Conservation (phyloP, 1,140 invertebrate genomes). For the Zaprionus vittiger region DNA sequence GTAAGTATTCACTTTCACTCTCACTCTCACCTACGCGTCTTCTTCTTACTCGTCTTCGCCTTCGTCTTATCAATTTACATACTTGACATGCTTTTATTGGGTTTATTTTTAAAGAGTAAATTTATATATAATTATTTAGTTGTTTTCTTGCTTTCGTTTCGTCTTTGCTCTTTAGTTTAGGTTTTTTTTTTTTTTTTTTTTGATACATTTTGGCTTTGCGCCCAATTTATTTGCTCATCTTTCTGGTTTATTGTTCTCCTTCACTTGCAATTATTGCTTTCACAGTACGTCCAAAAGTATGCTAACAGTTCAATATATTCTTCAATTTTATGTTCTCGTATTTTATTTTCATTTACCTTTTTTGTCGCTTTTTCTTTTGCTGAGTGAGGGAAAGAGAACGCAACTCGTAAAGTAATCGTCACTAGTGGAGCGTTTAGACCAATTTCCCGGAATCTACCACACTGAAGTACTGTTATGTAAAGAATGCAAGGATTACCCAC, state of each 20-base stretch:
- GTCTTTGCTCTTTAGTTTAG: neutral
- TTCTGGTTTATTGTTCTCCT: constrained; percentile 9
- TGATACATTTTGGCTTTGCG: neutral
- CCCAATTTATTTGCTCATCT: neutral
- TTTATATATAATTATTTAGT: constrained; percentile 16
- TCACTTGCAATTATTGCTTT: constrained; percentile 21
- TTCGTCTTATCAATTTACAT: constrained; percentile 22
- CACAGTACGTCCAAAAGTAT: constrained; percentile 26
- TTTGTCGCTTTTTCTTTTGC: neutral
- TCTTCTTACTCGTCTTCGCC: neutral
- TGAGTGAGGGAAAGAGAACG: neutral
- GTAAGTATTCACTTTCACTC: constrained; percentile 8
- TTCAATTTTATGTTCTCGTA: neutral
- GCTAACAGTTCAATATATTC: neutral
- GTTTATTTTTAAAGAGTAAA: constrained; percentile 19
- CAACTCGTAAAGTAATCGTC: constrained; percentile 32
- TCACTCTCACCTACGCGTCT: neutral
- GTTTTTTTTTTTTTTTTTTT: neutral
- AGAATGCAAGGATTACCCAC: constrained; percentile 1
- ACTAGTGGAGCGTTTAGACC: neutral
- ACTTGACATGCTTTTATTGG: constrained; percentile 24
- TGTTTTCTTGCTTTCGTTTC: constrained; percentile 1
- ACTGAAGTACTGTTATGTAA: constrained; percentile 3
- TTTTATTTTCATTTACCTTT: neutral
- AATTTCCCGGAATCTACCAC: neutral